These are phyloP conservation scores for Odontocolon sp. DNA, from an alignment of 2,888 invertebrate species.

Conservation along the genomic window DNA sequence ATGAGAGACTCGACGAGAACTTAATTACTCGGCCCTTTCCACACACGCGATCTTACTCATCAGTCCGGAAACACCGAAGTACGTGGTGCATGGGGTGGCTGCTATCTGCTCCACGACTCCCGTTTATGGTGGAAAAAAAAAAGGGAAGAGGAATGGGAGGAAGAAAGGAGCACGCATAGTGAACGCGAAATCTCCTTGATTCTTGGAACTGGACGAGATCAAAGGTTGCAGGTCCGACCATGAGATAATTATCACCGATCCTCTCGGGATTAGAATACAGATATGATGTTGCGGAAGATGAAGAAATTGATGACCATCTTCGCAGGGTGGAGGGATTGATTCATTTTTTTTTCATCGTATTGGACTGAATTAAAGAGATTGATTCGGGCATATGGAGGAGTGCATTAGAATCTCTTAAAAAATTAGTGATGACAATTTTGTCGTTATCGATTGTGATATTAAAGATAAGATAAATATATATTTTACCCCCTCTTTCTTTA, in stretches of 20 bases:
- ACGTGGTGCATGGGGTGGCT: slow-evolving; percentile 25
- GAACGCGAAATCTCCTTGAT: slow-evolving; percentile 26
- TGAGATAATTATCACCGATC: slow-evolving; percentile 35
- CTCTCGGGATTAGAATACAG: slow-evolving; percentile 6
- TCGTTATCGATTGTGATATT: too few species aligned
- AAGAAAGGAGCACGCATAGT: slow-evolving; percentile 14
- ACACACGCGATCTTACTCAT: slow-evolving; percentile 78
- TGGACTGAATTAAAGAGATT: too few species aligned
- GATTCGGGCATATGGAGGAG: too few species aligned
- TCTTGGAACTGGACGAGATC: slow-evolving; percentile 45
- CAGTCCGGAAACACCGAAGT: slow-evolving; percentile 73
- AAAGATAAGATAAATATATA: too few species aligned
- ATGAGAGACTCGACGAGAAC: slow-evolving; percentile 71
- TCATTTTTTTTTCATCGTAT: too few species aligned
- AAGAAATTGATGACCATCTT: neutral
- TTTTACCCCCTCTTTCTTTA: too few species aligned
- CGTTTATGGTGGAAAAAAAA: slow-evolving; percentile 33
- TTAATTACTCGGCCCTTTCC: slow-evolving; percentile 77
- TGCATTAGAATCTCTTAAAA: too few species aligned
- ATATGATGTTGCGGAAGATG: slow-evolving; percentile 1
- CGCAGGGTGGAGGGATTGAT: neutral
- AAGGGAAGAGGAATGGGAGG: slow-evolving; percentile 2
- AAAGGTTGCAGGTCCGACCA: slow-evolving; percentile 42
- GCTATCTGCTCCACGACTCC: slow-evolving; percentile 5
- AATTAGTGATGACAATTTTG: too few species aligned